Conservation (phyloP, 2,888 invertebrate species). For the Beris chalybata region DNA sequence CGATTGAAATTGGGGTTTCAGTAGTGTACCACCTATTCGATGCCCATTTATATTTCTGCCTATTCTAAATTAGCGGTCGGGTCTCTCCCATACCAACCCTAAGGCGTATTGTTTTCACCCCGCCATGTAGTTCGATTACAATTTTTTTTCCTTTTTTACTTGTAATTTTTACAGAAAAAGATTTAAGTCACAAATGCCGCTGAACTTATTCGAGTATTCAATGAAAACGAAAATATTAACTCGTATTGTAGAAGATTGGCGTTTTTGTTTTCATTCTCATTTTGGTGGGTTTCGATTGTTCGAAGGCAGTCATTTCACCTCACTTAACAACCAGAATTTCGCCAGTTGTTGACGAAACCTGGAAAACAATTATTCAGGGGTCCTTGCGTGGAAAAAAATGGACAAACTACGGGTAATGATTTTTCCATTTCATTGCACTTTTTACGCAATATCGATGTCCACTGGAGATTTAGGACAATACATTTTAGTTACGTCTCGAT, state of each 20-base stretch:
- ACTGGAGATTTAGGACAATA: slow-evolving; percentile 25
- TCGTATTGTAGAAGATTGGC: slow-evolving; percentile 1
- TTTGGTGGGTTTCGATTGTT: slow-evolving; percentile 27
- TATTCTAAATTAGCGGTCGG: too few relatives aligned
- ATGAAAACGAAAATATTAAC: slow-evolving; percentile 11
- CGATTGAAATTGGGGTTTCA: too few relatives aligned
- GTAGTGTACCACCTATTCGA: too few relatives aligned
- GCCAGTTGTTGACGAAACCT: slow-evolving; percentile 26
- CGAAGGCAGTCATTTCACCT: slow-evolving; percentile 26
- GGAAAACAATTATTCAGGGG: slow-evolving; percentile 29
- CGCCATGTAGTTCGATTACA: slow-evolving; percentile 4
- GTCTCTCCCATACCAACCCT: slow-evolving; percentile 21
- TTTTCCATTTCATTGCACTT: slow-evolving; percentile 23
- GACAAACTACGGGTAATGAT: slow-evolving; percentile 24
- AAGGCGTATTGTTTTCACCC: slow-evolving; percentile 29
- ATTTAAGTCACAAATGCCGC: neutral
- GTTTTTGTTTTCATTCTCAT: slow-evolving; percentile 28
- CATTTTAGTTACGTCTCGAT: slow-evolving; percentile 13
- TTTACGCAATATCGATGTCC: slow-evolving; percentile 25
- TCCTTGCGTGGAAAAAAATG: slow-evolving; percentile 22
- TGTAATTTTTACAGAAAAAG: too few relatives aligned
- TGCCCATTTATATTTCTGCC: too few relatives aligned
- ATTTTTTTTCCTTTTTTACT: neutral
- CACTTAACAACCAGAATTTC: slow-evolving; percentile 17
- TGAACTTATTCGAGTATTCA: neutral